Base-by-base conservation (phyloP, 2,888 invertebrate genomes). In the Bursaphelenchus okinawaensis region DNA sequence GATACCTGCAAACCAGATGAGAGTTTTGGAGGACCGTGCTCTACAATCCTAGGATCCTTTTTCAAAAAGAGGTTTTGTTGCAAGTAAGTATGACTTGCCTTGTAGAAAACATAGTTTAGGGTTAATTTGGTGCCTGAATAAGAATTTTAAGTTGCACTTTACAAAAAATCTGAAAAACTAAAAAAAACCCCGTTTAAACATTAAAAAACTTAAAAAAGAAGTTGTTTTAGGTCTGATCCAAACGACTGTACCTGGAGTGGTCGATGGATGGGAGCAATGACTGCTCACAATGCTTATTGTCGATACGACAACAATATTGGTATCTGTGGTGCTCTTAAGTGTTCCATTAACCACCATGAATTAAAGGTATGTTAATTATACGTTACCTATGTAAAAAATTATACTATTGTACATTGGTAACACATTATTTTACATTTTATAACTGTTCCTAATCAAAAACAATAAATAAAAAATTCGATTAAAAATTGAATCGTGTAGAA, bases 251-350 rank as follows among this genome's bases (percentile, higher is more conserved):
- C 78, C 7, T 79, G 79, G 79, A 68, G 68, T 7, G 79, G 79
- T 16, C 60, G 79, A 20, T 79, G 79, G 79, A 79, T 79, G 79
- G 78, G 79, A 3, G 76, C 78, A 4, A 77, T 75, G 40, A 79
- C 75, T 8, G 77, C 79, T 4, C 74, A 79, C 64, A 79, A 79
- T 55, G 72, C 72, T 28, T 79, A 79, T 65, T 79, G 79, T 67
- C 59, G 78, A 52, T 79, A 79, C 63, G 79, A 70, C 52, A 67
- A 68, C 60, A 27, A 19, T 20, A 64, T 75, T 7, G 75, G 74
- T 50, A 69, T 61, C 24, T 78, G 78, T 55, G 78, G 78, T 16
- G 58, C 70, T 8, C 64, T 78, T 28, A 74, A 74, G 29, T 78
- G 78, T 52, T 75, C 77, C 31, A 76, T 79, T 56, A 78, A 78